Conservation (phyloP, 2,113 vertebrate genomes). For the Bombycilla garrulus region DNA sequence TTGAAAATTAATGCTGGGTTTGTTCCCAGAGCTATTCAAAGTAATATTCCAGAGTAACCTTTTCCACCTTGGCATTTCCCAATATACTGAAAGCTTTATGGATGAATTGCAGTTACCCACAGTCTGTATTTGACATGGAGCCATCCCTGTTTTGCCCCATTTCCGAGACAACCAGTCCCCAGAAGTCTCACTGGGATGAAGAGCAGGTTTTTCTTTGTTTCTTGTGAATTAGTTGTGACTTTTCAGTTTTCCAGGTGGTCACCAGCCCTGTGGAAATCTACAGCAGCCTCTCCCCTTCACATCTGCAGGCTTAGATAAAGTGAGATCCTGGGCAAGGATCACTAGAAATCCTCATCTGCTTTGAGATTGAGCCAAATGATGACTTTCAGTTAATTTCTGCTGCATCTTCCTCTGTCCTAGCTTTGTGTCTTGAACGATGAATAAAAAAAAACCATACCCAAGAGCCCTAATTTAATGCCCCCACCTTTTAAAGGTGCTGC, state of each 20-base stretch:
- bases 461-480: background rate
- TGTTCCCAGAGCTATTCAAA: constrained; percentile 31
- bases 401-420: background rate
- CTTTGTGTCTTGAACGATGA: background rate
- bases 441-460: fast-evolving
- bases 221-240: background rate
- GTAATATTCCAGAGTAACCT: background rate
- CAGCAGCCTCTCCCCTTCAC: background rate
- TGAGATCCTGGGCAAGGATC: background rate
- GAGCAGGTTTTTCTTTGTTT: background rate
- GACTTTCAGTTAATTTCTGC: background rate
- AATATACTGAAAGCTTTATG: background rate
- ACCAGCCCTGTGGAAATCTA: background rate
- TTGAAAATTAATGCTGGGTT: constrained; percentile 30
- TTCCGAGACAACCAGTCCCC: background rate
- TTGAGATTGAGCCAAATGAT: background rate
- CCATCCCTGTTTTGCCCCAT: background rate
- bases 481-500: background rate
- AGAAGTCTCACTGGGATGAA: background rate
- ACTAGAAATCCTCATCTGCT: background rate
- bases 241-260: background rate
- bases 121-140: background rate
- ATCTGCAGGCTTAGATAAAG: background rate
- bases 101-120: background rate
- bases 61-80: background rate